Conservation (phyloP, 1,140 invertebrate genomes). For the Hycleus cichorii region DNA sequence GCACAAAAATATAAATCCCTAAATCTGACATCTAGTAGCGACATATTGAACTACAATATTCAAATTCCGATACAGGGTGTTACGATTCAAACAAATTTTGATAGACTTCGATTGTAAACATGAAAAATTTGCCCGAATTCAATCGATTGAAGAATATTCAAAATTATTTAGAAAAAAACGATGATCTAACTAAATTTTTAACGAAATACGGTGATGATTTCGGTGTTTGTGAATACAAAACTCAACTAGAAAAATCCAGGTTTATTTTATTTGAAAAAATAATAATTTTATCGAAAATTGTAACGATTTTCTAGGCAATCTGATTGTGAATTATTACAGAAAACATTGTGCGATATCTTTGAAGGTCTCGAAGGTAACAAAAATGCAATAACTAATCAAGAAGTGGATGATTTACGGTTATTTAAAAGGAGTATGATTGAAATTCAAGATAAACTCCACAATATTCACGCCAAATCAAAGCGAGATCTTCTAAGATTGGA, state of each 20-base stretch:
- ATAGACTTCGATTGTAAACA: slow-evolving; percentile 9
- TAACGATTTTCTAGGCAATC: no score
- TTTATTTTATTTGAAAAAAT: neutral
- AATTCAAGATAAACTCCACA: slow-evolving; percentile 41
- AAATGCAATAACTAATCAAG: no score
- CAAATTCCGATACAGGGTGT: slow-evolving; percentile 13
- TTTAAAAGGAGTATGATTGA: slow-evolving; percentile 41
- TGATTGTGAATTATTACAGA: no score
- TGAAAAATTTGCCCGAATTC: slow-evolving; percentile 19
- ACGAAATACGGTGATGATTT: neutral
- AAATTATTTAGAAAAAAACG: slow-evolving; percentile 23
- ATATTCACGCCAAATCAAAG: slow-evolving; percentile 35
- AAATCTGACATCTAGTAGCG: no score
- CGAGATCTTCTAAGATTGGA: slow-evolving; percentile 31
- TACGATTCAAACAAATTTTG: no score
- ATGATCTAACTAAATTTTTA: slow-evolving; percentile 10
- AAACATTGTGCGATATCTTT: no score
- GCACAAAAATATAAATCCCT: no score
- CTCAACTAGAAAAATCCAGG: neutral
- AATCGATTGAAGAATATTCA: slow-evolving; percentile 28
- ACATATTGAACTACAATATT: neutral
- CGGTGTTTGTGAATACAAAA: neutral
- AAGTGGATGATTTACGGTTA: slow-evolving; percentile 41
- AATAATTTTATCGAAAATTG: no score
- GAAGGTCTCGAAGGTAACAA: no score